phyloP scores from a whole-genome alignment of 2,888 invertebrate genomes.

The Cactoblastis cactorum region DNA sequence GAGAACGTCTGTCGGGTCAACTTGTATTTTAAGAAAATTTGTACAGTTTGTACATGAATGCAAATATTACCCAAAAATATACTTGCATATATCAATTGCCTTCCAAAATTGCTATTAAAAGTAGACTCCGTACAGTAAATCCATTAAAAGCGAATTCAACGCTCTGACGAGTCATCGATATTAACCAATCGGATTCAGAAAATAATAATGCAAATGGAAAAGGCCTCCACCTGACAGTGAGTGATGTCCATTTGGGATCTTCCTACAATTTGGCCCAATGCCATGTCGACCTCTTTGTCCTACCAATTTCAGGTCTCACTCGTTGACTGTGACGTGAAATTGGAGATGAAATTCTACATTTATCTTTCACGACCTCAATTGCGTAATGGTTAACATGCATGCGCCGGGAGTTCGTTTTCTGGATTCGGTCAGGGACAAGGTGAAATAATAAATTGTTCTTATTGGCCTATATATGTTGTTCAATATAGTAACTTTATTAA shows the following conservation, averaged over 20 bases:
- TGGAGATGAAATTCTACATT: background rate
- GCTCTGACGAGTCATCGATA: conserved; percentile 11
- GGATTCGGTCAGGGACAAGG: no score
- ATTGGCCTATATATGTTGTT: no score
- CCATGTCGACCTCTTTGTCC: conserved; percentile 15
- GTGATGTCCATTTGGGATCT: conserved; percentile 29
- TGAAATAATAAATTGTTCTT: no score
- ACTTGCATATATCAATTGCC: no score
- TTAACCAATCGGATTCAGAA: conserved; percentile 13
- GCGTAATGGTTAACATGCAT: no score
- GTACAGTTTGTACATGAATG: no score
- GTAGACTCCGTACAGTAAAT: background rate
- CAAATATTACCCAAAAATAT: no score
- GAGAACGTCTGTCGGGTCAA: no score
- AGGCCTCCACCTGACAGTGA: conserved; percentile 35
- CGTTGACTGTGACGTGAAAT: background rate
- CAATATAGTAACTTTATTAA: no score
- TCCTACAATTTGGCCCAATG: conserved; percentile 23
- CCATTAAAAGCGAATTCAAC: background rate
- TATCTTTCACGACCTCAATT: background rate
- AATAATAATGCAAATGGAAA: conserved; percentile 20
- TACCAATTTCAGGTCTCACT: conserved; percentile 1
- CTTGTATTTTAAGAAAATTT: no score
- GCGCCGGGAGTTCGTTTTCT: no score
- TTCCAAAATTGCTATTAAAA: no score